Base-by-base conservation (phyloP, 2,113 vertebrate species). In the Potamarius usumacintae region DNA sequence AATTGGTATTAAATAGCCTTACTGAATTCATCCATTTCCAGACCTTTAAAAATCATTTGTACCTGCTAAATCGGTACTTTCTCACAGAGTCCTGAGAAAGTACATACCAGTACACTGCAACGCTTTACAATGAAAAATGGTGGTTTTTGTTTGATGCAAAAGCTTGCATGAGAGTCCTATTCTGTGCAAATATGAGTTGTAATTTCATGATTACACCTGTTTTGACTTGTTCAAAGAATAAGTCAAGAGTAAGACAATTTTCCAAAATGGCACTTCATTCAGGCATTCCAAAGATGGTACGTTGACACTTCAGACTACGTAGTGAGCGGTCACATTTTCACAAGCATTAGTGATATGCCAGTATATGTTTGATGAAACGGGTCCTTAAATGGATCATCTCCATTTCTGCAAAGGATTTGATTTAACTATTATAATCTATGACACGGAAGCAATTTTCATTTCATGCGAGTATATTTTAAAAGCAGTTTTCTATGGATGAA, bases 241-340 rank as follows among this genome's bases (percentile, higher is more conserved):
- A 74, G 12, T 30, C 7, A 74, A 74, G 50, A 52, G 53, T n/a
- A 86, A 67, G 81, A 69, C 50, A 34, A 85, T 14, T 82, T 18
- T 62, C 77, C 67, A 90, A 87, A 77, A 48, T 27, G 34, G 25
- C 18, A 67, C 25, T 34, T 77, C 57, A 12, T 77, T 42, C 53
- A 76, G 2, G 30, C 72, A 50, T 85, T 78, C 84, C 20, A 20
- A 25, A 12, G 42, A n/a, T 77, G 7, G 57, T n/a, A 11, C 25
- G 27, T 34, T 48, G 42, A 20, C 53, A n/a, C 14, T 10, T 48
- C 15, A 6, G 14, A 65, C 25, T 85, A 30, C 48, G 0, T 30
- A 65, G 15, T 65, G 72, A 65, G 42, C 84, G 5, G 74, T 78
- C 72, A 60, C 55, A 85, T 50, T 50, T 53, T 84, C 53, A 58